These are phyloP conservation scores for Microctenopoma stevenorrisi DNA, from an alignment of 2,797 vertebrate genomes.

Conservation along the genomic window DNA sequence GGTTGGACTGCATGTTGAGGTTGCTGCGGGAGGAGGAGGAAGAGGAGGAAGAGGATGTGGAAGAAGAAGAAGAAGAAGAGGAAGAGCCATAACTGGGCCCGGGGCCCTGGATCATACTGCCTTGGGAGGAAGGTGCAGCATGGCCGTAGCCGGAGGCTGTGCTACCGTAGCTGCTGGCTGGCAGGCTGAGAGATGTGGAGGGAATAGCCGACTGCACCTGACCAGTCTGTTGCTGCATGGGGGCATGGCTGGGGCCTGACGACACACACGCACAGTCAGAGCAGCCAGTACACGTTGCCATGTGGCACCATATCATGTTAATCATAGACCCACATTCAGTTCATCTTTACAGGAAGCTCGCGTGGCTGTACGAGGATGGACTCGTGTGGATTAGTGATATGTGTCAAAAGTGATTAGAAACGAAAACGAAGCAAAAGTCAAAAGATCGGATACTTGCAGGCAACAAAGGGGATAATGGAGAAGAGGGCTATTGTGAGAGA, in stretches of 20 bases:
- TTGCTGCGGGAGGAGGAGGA: conserved; percentile 91
- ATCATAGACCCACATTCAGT: conserved; percentile 77
- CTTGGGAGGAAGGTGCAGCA: conserved; percentile 87
- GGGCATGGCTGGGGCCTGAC: conserved; percentile 89
- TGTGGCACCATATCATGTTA: conserved; percentile 25
- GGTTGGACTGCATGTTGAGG: conserved; percentile 94
- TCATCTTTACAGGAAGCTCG: conserved; percentile 67
- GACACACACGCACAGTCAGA: conserved; percentile 77
- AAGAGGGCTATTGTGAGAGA: conserved; percentile 12
- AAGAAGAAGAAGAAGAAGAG: conserved; percentile 80
- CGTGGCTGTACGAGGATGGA: conserved; percentile 1
- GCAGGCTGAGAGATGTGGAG: conserved; percentile 89
- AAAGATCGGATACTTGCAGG: conserved; percentile 15
- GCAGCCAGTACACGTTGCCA: conserved; percentile 39
- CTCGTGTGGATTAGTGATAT: not conserved
- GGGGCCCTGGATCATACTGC: conserved; percentile 89
- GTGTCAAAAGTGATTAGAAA: conserved; percentile 2
- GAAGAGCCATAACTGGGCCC: conserved; percentile 85
- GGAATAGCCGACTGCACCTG: conserved; percentile 88
- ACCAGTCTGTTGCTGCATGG: conserved; percentile 92
- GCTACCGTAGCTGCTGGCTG: conserved; percentile 84
- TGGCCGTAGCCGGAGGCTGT: conserved; percentile 88
- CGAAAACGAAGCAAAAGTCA: conserved; percentile 9
- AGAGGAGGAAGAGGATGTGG: conserved; percentile 82
- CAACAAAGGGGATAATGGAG: not conserved